These are phyloP conservation scores for Thaumetopoea pityocampa DNA, from an alignment of 1,140 invertebrate species.

Conservation along the genomic window DNA sequence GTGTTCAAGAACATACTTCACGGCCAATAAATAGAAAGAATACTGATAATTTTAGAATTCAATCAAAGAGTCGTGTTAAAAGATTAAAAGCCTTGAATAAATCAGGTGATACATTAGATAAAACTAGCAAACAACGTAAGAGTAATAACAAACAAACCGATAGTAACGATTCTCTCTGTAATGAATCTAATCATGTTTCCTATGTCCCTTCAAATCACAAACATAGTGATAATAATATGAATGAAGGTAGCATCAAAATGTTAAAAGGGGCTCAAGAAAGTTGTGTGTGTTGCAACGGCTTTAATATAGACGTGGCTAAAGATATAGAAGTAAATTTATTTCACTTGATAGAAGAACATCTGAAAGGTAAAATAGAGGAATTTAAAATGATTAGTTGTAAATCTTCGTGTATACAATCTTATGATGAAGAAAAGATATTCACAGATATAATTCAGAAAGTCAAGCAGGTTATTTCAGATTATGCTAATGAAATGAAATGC, in stretches of 20 bases:
- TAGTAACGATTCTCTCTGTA: no score
- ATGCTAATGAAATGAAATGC: conserved; percentile 33
- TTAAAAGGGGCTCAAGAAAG: conserved; percentile 6
- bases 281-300: conserved; percentile 46
- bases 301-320: conserved; percentile 28
- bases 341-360: conserved; percentile 52
- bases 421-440: conserved; percentile 47
- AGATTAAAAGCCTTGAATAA: no score
- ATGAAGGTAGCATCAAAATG: no score
- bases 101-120: no score
- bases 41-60: no score
- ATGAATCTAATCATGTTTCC: no score
- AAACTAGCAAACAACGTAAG: no score
- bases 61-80: no score
- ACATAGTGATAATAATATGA: no score
- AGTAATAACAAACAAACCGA: no score
- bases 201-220: no score
- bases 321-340: conserved; percentile 60
- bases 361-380: conserved; percentile 45
- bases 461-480: conserved; percentile 50
- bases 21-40: no score
- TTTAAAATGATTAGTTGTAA: conserved; percentile 33
- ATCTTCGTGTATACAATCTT: conserved; percentile 28
- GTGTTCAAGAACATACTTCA: neutral
- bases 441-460: conserved; percentile 40